A percentile compares a stretch with the other conserved stretches of the same genome.
phyloP scores from a whole-genome alignment of 1,140 invertebrate genomes.

The Riptortus pedestris region DNA sequence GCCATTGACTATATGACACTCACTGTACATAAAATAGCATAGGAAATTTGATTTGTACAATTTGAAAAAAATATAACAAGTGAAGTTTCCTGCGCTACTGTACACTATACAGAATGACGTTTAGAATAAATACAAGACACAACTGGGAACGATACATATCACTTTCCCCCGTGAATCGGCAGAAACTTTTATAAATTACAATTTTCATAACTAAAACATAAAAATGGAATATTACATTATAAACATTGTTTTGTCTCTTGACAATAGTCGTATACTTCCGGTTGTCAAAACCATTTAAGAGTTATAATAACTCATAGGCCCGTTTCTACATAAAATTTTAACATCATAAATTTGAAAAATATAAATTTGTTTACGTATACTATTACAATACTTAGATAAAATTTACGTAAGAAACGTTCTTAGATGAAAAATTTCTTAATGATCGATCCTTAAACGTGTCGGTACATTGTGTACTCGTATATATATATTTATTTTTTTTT shows the following conservation, averaged over 20 bases:
- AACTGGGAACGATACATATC: background rate
- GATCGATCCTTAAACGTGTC: slow-evolving; percentile 4
- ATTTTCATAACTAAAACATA: background rate
- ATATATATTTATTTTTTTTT: background rate
- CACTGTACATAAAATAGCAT: slow-evolving; percentile 29
- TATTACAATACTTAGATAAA: slow-evolving; percentile 16
- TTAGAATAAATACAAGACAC: slow-evolving; percentile 20
- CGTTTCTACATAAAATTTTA: slow-evolving; percentile 14
- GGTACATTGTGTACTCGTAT: background rate
- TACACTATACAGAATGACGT: slow-evolving; percentile 25
- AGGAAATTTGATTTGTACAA: slow-evolving; percentile 30
- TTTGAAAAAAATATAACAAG: slow-evolving; percentile 24
- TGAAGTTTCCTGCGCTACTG: slow-evolving; percentile 4
- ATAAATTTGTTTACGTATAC: slow-evolving; percentile 18
- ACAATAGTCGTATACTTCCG: slow-evolving; percentile 22
- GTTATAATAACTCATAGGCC: background rate
- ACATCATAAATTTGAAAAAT: slow-evolving; percentile 14
- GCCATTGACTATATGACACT: slow-evolving; percentile 31
- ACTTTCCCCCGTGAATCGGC: background rate
- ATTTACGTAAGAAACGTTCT: slow-evolving; percentile 12
- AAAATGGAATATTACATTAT: slow-evolving; percentile 5
- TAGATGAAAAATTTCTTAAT: slow-evolving; percentile 12
- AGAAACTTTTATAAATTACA: background rate
- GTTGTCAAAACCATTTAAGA: slow-evolving; percentile 3
- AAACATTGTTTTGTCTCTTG: slow-evolving; percentile 11